These are phyloP conservation scores for Oligia strigilis DNA, from an alignment of 2,888 invertebrate genomes.

Conservation along the genomic window DNA sequence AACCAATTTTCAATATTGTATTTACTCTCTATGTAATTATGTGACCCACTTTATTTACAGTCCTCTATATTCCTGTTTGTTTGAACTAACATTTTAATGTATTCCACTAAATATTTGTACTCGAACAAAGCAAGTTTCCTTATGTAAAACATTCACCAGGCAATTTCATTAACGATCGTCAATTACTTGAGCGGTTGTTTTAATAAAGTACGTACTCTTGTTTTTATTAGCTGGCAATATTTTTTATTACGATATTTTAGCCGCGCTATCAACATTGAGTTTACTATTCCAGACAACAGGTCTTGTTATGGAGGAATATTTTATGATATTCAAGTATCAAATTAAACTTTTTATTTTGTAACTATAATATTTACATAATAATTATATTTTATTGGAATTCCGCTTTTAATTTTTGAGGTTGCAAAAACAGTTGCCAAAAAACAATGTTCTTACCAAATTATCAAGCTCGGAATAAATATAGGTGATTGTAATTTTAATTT, in stretches of 20 bases:
- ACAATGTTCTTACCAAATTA: background rate
- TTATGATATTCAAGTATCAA: no score
- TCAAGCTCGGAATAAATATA: background rate
- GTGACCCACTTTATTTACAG: background rate
- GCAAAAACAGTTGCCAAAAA: background rate
- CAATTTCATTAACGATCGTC: slow-evolving; percentile 7
- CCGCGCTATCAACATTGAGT: slow-evolving; percentile 12
- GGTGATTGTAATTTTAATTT: background rate
- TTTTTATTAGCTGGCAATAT: slow-evolving; percentile 25
- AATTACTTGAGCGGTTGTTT: slow-evolving; percentile 30
- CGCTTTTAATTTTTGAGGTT: background rate
- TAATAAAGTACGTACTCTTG: slow-evolving; percentile 7
- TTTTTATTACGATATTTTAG: slow-evolving; percentile 10
- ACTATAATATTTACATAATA: no score
- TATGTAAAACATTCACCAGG: slow-evolving; percentile 3
- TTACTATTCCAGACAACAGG: slow-evolving; percentile 3
- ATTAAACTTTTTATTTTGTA: no score
- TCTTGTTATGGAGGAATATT: background rate
- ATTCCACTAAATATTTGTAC: background rate
- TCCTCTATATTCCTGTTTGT: background rate
- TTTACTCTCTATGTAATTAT: no score
- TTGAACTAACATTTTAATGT: background rate
- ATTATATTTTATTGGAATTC: background rate
- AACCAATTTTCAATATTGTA: no score
- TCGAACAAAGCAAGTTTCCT: background rate